phyloP scores from a whole-genome alignment of 2,888 invertebrate species.

The Synanthedon myopaeformis region DNA sequence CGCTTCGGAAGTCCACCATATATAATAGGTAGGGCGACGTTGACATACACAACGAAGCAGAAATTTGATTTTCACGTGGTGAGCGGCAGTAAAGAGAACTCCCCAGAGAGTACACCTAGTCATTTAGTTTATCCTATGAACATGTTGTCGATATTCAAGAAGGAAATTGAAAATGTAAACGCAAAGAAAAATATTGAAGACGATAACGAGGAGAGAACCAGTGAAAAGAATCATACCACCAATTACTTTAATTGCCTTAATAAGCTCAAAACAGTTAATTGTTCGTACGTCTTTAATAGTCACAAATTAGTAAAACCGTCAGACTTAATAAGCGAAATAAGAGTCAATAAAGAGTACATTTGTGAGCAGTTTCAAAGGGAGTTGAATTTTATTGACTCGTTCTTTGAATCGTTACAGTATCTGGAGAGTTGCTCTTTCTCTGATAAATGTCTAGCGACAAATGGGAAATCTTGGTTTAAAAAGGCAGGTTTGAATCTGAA shows the following conservation, averaged over 20 bases:
- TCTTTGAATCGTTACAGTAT: slow-evolving; percentile 59
- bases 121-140: slow-evolving; percentile 45
- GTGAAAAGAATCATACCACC: slow-evolving; percentile 12
- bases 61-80: slow-evolving; percentile 54
- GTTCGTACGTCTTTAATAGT: slow-evolving; percentile 32
- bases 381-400: slow-evolving; percentile 61
- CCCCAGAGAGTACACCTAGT: slow-evolving; percentile 28
- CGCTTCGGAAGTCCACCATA: slow-evolving; percentile 34
- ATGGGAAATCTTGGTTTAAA: slow-evolving; percentile 9
- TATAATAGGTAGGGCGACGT: slow-evolving; percentile 44
- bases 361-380: slow-evolving; percentile 59
- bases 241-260: slow-evolving; percentile 23
- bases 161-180: slow-evolving; percentile 28
- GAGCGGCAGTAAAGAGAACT: slow-evolving; percentile 27
- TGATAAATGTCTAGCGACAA: slow-evolving; percentile 25
- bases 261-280: slow-evolving; percentile 32
- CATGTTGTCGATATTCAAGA: slow-evolving; percentile 49
- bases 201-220: slow-evolving; percentile 13
- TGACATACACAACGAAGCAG: slow-evolving; percentile 53
- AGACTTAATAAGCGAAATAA: slow-evolving; percentile 56
- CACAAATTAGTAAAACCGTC: slow-evolving; percentile 57
- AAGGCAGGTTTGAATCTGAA: slow-evolving; percentile 31
- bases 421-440: slow-evolving; percentile 47
- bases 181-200: slow-evolving; percentile 10
- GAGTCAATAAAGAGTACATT: slow-evolving; percentile 43